Evolutionary conservation across 2,113 vertebrate species (phyloP).

Genomic region (Lagopus muta): DNA sequence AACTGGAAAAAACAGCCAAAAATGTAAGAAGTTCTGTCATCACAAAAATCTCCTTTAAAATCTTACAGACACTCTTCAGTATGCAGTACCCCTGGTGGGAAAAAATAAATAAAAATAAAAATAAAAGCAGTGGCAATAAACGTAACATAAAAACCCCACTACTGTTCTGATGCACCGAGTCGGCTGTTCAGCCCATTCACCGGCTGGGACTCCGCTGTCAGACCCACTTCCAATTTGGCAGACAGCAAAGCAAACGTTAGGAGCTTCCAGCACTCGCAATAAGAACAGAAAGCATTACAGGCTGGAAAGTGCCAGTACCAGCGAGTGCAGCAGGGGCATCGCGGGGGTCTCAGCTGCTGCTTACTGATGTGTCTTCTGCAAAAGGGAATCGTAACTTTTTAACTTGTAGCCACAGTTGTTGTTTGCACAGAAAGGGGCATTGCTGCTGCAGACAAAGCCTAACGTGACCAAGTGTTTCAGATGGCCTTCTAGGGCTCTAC

Average conservation of each 20-base stretch:
- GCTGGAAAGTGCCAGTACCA: not conserved
- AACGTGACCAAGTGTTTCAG: not conserved
- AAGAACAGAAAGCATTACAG: not conserved
- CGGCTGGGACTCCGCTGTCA: not conserved
- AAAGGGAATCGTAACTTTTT: not conserved
- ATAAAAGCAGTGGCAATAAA: not conserved
- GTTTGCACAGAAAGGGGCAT: not conserved
- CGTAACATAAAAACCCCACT: not conserved
- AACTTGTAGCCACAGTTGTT: not conserved
- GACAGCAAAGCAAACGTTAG: not conserved
- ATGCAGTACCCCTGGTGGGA: not conserved
- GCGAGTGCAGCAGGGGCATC: not conserved
- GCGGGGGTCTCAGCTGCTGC: not conserved
- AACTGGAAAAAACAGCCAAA: not conserved
- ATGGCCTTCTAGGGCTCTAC: accelerated
- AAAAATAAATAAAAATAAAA: too few species aligned
- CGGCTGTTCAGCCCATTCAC: not conserved
- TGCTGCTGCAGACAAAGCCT: not conserved
- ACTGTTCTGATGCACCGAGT: not conserved
- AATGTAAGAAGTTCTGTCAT: not conserved
- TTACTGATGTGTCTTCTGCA: not conserved
- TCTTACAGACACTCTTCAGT: not conserved
- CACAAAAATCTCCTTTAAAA: not conserved
- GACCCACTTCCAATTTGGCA: not conserved
- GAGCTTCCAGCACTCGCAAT: not conserved